These are phyloP conservation scores for Meriones psammophilus DNA, from an alignment of 2,797 vertebrate genomes.

Conservation along the genomic window DNA sequence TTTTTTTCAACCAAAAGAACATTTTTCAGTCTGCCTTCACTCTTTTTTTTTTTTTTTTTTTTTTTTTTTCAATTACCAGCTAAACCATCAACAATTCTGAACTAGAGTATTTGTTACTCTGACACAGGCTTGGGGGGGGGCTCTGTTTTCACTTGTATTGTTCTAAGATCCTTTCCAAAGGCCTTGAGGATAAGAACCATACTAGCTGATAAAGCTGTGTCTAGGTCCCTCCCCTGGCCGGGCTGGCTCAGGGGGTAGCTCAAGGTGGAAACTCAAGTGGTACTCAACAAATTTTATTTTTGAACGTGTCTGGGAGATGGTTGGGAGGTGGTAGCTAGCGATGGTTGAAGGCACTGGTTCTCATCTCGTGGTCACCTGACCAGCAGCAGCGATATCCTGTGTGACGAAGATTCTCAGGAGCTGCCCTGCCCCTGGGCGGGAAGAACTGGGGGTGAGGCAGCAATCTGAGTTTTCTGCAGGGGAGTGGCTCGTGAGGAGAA, in stretches of 20 bases:
- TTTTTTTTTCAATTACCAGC: background rate
- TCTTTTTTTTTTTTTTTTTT: background rate
- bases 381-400: background rate
- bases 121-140: background rate
- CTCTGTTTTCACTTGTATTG: background rate
- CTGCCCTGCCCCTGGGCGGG: background rate
- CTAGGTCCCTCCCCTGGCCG: background rate
- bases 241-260: background rate
- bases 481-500: background rate
- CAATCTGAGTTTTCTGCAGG: background rate
- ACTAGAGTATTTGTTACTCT: too few relatives aligned
- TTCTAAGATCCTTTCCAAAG: constrained; percentile 9
- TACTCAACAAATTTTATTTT: background rate
- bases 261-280: background rate
- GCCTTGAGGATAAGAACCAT: background rate
- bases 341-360: background rate
- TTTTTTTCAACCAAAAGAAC: background rate
- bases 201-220: background rate
- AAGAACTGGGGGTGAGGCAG: background rate
- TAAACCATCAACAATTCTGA: background rate
- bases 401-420: background rate
- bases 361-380: background rate
- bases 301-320: background rate
- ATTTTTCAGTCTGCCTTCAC: background rate
- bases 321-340: background rate